Base-by-base conservation (phyloP, 2,888 invertebrate species). In the Esperia sulphurella region DNA sequence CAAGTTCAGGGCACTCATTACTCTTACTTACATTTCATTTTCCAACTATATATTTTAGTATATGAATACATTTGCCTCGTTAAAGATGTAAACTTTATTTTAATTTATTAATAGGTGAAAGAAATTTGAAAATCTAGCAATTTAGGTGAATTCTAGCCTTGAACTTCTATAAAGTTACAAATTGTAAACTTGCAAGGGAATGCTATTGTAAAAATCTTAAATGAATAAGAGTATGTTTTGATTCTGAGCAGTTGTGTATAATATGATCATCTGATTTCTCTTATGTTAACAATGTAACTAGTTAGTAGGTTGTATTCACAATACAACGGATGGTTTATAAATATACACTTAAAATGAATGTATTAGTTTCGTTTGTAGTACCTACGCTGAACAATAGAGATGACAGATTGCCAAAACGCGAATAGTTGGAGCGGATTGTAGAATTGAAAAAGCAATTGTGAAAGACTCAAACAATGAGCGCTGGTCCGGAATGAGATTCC, bases 371-470 rank as follows among this genome's bases (percentile, higher is more conserved):
- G 14, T 14, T 29, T 14, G 29, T 37, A 8, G 37, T 12, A 37
- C 2, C 3, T 12, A 33, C 10, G n/a, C 10, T 45, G 33, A 47
- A 50, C 54, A 47, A 52, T 43, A 47, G 45, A 45, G 43, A 53
- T 53, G 59, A 63, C 59, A 60, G 55, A 62, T 56, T 55, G 47
- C 51, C 53, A 50, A 61, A 58, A 57, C 48, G 59, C 43, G 12
- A 33, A 70, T 71, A 68, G 67, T 70, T 68, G 57, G 60, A 64
- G 60, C 59, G 61, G 58, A 72, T 75, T 71, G 72, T 68, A 66
- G 71, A 75, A 80, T 79, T 75, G 67, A 75, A 76, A 83, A 78
- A 79, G 75, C 79, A 78, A 79, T 82, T 77, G 78, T 72, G 75
- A 72, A 66, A 72, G 71, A 67, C 69, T 75, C 81, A 80, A 83